These are phyloP conservation scores for Epirrita christyi DNA, from an alignment of 2,888 invertebrate genomes.

Conservation along the genomic window DNA sequence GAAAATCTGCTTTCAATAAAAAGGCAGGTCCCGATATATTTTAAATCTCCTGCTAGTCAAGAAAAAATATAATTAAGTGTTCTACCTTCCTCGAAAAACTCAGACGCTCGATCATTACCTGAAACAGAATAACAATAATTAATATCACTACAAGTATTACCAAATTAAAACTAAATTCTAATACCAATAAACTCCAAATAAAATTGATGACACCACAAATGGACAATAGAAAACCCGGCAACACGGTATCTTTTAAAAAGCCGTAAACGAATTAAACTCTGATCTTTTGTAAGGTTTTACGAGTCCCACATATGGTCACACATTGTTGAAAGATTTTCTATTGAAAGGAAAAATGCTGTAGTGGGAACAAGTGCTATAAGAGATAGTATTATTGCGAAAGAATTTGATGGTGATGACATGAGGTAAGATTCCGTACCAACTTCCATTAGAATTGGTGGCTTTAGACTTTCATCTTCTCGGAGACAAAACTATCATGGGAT, in stretches of 20 bases:
- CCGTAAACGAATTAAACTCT: constrained; percentile 14
- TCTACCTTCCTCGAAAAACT: constrained; percentile 4
- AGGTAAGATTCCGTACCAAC: too few relatives aligned
- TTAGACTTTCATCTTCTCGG: too few relatives aligned
- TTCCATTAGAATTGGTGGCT: too few relatives aligned
- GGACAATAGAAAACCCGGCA: constrained; percentile 5
- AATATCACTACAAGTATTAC: too few relatives aligned
- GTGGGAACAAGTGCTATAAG: neutral
- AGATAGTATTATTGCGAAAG: too few relatives aligned
- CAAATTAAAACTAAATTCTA: too few relatives aligned
- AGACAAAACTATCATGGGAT: too few relatives aligned
- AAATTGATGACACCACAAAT: constrained; percentile 25
- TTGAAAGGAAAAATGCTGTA: constrained; percentile 1
- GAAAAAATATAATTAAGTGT: neutral
- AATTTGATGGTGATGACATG: too few relatives aligned
- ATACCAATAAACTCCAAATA: constrained; percentile 17
- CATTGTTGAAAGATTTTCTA: constrained; percentile 11
- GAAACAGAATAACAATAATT: constrained; percentile 4
- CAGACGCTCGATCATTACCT: constrained; percentile 16
- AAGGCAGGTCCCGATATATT: too few relatives aligned
- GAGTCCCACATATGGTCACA: constrained; percentile 17
- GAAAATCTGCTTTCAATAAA: too few relatives aligned
- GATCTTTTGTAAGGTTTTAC: constrained; percentile 19
- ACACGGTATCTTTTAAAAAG: constrained; percentile 21
- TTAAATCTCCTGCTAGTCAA: too few relatives aligned